Percentiles rank a stretch among this genome's conserved stretches.
Evolutionary conservation across 2,113 vertebrate genomes (phyloP).

Genomic region (Gopherus flavomarginatus): DNA sequence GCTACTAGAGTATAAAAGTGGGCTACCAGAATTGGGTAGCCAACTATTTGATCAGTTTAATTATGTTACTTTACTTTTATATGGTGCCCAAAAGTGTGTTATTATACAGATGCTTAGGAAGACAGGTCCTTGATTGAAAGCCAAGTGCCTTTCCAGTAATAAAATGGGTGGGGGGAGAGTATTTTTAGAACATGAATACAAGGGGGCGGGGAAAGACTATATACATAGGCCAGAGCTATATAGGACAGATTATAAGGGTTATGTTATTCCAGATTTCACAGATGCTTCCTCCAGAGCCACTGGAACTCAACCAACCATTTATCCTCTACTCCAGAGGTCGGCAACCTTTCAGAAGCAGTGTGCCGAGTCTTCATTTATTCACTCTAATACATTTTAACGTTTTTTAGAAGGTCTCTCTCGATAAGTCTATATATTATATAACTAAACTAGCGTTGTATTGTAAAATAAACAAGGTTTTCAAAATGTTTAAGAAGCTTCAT

Average conservation of each 20-base stretch:
- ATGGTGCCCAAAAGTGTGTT: background rate
- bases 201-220: rapidly evolving
- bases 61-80: background rate
- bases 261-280: background rate
- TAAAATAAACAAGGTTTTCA: too few relatives aligned
- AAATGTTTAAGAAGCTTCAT: too few relatives aligned
- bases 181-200: background rate
- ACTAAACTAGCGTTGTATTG: too few relatives aligned
- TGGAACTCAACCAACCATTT: background rate
- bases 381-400: too few relatives aligned
- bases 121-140: background rate
- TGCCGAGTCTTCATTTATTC: too few relatives aligned
- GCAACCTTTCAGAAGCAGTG: too few relatives aligned
- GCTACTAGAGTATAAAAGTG: background rate
- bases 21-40: background rate
- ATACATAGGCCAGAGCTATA: background rate
- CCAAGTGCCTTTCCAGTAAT: background rate
- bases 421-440: too few relatives aligned
- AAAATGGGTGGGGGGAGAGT: too few relatives aligned
- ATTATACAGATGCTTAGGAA: background rate
- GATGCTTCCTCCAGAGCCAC: background rate
- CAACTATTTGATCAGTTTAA: background rate
- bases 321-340: background rate
- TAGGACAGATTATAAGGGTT: background rate
- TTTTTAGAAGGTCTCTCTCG: too few relatives aligned